Base-by-base conservation (phyloP, 1,140 invertebrate species). In the Drosophila ogumai region DNA sequence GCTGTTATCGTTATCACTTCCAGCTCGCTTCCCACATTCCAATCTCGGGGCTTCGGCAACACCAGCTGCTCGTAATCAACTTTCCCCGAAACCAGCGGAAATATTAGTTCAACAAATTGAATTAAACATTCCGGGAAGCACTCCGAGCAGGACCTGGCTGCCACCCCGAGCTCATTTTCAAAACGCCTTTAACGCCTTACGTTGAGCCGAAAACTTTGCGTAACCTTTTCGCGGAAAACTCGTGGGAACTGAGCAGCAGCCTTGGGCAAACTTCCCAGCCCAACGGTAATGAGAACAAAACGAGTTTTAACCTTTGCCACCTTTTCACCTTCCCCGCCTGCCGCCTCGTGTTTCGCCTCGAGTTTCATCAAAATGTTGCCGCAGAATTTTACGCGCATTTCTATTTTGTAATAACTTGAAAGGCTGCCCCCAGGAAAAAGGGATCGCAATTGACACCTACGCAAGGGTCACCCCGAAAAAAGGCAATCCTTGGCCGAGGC, bases 351-450 rank as follows among this genome's bases (percentile, higher is more conserved):
- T 69, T 75, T 41, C 54, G 47, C 54, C 63, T 41, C 52, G 58
- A 79, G 58, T 65, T 64, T 79, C 41, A 28, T 58, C 61, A 47
- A 46, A 60, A 64, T 67, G 65, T 65, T 57, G 54, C 81, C 81
- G 64, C 77, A 85, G 68, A 84, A 72, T 68, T 76, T 44, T 43
- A 79, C 69, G 57, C 60, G 63, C 75, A 79, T 64, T 84, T 85
- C 44, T 36, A 32, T 72, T 41, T 17, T 40, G 44, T 66, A 59
- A 68, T 82, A 82, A 60, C 64, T 81, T 78, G 31, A 79, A 79
- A 49, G 46, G 50, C 25, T 46, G 19, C 7, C 61, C 38, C n/a
- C n/a, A 50, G 36, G 34, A 10, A 25, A 68, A 58, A 71, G 43
- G 69, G 54, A 58, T 71, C 52, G 28, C 43, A 15, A 59, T 59